Evolutionary conservation across 1,140 invertebrate genomes (phyloP).

Genomic region (Chymomyza costata): DNA sequence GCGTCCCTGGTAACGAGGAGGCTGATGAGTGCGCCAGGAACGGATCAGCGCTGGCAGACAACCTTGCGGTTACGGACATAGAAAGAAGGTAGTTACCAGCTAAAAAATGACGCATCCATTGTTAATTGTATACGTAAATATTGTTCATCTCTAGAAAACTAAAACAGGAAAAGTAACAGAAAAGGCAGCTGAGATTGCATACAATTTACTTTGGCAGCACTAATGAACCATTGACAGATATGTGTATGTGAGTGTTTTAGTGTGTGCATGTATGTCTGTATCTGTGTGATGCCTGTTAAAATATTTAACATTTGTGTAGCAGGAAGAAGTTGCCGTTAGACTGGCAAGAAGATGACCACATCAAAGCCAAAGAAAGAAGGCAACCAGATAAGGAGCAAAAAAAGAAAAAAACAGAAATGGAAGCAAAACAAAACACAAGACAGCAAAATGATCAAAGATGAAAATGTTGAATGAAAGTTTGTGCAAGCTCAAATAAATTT

Average conservation of each 20-base stretch:
- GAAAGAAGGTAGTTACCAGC: too few species aligned
- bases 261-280: background rate
- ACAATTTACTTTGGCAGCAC: slow-evolving; percentile 63
- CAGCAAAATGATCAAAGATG: background rate
- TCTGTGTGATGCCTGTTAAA: slow-evolving; percentile 4
- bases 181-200: slow-evolving; percentile 58
- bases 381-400: background rate
- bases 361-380: background rate
- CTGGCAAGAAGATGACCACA: background rate
- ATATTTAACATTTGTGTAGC: background rate
- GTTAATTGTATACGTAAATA: too few species aligned
- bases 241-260: slow-evolving; percentile 23
- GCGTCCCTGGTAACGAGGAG: slow-evolving; percentile 15
- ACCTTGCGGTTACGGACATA: too few species aligned
- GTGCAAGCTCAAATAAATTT: slow-evolving; percentile 8
- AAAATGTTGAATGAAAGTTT: too few species aligned
- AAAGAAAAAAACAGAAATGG: slow-evolving; percentile 1
- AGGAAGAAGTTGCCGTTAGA: background rate
- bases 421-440: background rate
- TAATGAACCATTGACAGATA: slow-evolving; percentile 56
- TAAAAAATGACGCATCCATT: too few species aligned
- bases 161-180: slow-evolving; percentile 12
- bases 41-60: background rate
- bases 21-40: background rate
- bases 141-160: slow-evolving; percentile 38